Percentiles rank a stretch among this genome's conserved stretches.
Conservation (phyloP, 2,797 vertebrate species). For the Orientallactaga sibirica region DNA sequence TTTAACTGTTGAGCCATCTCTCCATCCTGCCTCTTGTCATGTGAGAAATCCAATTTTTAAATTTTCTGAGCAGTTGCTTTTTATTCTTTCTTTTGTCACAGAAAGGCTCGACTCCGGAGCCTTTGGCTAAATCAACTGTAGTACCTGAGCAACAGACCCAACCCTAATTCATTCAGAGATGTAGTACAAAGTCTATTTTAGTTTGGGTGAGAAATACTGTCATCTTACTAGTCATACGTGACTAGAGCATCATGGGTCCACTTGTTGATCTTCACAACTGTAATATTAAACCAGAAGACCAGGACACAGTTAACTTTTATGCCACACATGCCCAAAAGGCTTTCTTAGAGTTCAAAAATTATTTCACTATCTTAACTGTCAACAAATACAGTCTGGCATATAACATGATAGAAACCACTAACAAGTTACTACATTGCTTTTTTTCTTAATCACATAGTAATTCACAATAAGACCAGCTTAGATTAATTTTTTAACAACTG, state of each 20-base stretch:
- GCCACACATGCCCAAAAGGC: background rate
- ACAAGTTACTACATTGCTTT: slow-evolving; percentile 14
- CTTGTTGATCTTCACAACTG: background rate
- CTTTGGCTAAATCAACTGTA: too few species aligned
- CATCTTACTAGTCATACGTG: slow-evolving; percentile 18
- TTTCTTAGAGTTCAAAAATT: slow-evolving; percentile 44
- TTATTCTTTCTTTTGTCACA: too few species aligned
- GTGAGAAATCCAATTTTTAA: slow-evolving; percentile 17
- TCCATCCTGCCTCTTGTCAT: background rate
- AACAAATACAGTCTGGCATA: slow-evolving; percentile 1
- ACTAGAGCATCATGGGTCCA: slow-evolving; percentile 7
- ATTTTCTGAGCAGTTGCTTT: background rate
- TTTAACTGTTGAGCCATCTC: too few species aligned
- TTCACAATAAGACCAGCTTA: slow-evolving; percentile 29
- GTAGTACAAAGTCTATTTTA: slow-evolving; percentile 33
- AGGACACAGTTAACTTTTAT: slow-evolving; percentile 32
- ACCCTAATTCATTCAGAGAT: slow-evolving; percentile 27
- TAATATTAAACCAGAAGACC: background rate
- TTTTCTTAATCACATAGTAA: slow-evolving; percentile 37
- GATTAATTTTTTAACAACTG: slow-evolving; percentile 51
- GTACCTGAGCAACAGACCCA: background rate
- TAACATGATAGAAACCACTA: slow-evolving; percentile 1
- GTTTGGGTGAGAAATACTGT: background rate
- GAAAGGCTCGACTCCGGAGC: background rate
- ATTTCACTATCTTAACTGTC: slow-evolving; percentile 4